phyloP scores from a whole-genome alignment of 2,113 vertebrate species.

The Microcebus tavaratra region DNA sequence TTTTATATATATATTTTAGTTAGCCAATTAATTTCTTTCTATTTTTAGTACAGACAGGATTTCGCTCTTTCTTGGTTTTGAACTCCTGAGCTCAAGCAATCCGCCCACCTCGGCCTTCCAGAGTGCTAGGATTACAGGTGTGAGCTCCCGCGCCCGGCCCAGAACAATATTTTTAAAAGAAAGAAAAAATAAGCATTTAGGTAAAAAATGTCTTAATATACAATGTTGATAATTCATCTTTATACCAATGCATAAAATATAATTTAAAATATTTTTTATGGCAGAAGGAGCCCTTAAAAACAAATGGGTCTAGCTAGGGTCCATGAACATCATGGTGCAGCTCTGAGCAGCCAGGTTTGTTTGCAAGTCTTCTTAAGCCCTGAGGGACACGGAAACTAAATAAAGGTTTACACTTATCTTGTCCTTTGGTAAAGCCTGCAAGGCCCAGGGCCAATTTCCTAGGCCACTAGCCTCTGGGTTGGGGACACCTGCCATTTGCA shows the following conservation, averaged over 20 bases:
- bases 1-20: too few relatives aligned
- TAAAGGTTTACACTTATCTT: neutral
- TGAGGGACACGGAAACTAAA: neutral
- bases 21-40: too few relatives aligned
- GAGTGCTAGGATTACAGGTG: too few relatives aligned
- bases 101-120: too few relatives aligned
- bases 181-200: neutral
- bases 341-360: neutral
- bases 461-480: too few relatives aligned
- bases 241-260: neutral
- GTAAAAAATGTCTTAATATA: neutral
- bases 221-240: neutral
- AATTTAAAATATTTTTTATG: neutral
- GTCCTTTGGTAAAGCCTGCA: neutral
- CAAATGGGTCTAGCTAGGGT: too few relatives aligned
- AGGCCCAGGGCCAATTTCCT: too few relatives aligned
- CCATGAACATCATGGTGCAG: neutral
- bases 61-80: too few relatives aligned
- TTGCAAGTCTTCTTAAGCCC: neutral
- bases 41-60: too few relatives aligned
- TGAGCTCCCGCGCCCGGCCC: too few relatives aligned
- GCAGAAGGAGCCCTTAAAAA: neutral
- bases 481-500: neutral
- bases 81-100: too few relatives aligned
- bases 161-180: neutral